Percentiles rank a stretch among this genome's conserved stretches.
Evolutionary conservation across 2,797 vertebrate genomes (phyloP).

Genomic region (Gobionotothen gibberifrons): DNA sequence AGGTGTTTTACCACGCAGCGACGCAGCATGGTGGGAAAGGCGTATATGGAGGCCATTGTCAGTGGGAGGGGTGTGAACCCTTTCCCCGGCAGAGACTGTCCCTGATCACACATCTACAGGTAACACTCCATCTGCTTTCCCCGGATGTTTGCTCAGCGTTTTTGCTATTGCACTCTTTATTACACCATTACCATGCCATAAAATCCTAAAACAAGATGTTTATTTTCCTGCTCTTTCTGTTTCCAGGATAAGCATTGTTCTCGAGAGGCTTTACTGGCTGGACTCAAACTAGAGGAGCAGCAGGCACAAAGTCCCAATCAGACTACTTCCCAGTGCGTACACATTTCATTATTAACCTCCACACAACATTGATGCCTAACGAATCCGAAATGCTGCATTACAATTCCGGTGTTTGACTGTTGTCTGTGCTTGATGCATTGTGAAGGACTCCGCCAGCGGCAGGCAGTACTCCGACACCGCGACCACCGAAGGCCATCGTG

Average conservation of each 20-base stretch:
- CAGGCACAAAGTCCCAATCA: conserved; percentile 92
- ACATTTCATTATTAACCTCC: background rate
- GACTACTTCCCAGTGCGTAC: conserved; percentile 93
- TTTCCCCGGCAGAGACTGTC: conserved; percentile 97
- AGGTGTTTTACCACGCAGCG: conserved; percentile 98
- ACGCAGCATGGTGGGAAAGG: conserved; percentile 97
- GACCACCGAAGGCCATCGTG: conserved; percentile 97
- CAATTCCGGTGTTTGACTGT: background rate
- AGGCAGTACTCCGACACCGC: conserved; percentile 86
- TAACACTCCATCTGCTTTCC: conserved; percentile 42
- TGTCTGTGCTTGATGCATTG: conserved; percentile 19
- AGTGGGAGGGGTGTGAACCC: conserved; percentile 97
- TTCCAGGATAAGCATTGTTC: conserved; percentile 98
- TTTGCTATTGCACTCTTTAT: background rate
- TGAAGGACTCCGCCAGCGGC: conserved; percentile 88
- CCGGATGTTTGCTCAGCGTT: background rate
- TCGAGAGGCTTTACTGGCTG: conserved; percentile 95
- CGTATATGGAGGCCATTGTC: conserved; percentile 93
- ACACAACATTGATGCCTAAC: background rate
- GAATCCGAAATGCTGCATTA: background rate
- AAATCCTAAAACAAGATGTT: too few relatives aligned
- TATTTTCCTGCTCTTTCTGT: background rate
- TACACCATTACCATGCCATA: too few relatives aligned
- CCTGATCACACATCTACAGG: conserved; percentile 98
- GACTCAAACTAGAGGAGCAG: conserved; percentile 96